Evolutionary conservation across 2,888 invertebrate species (phyloP), one percentile per base, ranked within the genome.

Genomic region (Agonum fuliginosum): DNA sequence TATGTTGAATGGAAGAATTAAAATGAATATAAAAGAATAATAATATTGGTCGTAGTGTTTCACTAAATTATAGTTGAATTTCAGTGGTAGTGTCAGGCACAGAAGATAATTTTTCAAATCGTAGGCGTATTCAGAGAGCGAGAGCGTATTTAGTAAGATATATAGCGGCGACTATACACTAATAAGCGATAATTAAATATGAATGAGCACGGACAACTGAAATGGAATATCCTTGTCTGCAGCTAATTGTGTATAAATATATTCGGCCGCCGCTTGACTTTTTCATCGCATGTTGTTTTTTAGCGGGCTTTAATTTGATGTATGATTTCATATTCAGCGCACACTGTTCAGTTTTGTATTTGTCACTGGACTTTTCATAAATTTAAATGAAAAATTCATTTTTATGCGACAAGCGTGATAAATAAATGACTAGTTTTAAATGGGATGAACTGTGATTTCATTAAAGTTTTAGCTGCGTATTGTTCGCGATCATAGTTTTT

Each of bases 321-420:
- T 74, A 74, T 74, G 74, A 74, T 74, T 74, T 43, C 65, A 74
- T 65, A 74, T 74, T 62, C 74, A 74, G 46, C 65, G 65, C 74
- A 65, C 27, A 34, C 27, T 74, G 65, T 65, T 62, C 62, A 74
- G 74, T 74, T 74, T 74, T 74, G 74, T 74, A 74, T 74, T 62
- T 74, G 74, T 74, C 74, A 74, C 74, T 48, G 24, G 65, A 74
- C 74, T 74, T 74, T 74, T 65, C 74, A 74, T 74, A 74, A 74
- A 74, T 74, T 74, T 74, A 62, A 74, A 74, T 74, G 74, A 74
- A 74, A 74, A 74, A 74, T 74, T 74, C 74, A 74, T 74, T 74
- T 74, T 74, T 74, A 74, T 74, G 74, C 74, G 74, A 74, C 74
- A 74, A 65, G 17, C 74, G 43, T 65, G 74, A 74, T 74, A 74